Base-by-base conservation (phyloP, 2,888 invertebrate genomes). In the Xestoiulus laeticollis region DNA sequence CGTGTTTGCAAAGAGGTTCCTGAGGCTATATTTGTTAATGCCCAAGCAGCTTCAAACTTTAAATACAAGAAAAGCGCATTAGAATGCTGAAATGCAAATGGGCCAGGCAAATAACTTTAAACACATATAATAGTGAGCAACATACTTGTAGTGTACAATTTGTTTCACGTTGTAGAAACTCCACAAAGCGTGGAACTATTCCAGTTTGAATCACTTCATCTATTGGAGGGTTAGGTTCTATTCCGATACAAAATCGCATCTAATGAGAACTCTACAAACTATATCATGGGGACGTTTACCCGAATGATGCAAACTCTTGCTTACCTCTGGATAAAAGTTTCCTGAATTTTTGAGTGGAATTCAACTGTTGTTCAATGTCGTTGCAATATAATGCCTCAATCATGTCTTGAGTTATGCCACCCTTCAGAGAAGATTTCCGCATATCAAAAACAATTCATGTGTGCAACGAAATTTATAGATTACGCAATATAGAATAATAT, bases 11-110 rank as follows among this genome's bases (percentile, higher is more conserved):
- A 94, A 10, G 98, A 97, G 87, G 97, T 98, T 88, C 98, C 98
- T 89, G 96, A 96, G 14, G 98, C 98, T 91, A 99, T 99, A 92
- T 99, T 99, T 90, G 98, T 99, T 90, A 99, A 93, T 85, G 98
- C 98, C 99, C 98, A 99, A 8, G 99, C 98, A 53, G 98, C 98
- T 93, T 99, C 99, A 92, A 99, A 99, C 92, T 99, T 16, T 83
- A 3, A 38, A 83, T 2, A n/a, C 22, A 30, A 83, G 14, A 19
- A 83, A 12, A 16, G 5, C 0, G n/a, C 26, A 1, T 83, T 32
- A 83, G 32, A 26, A 30, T 14, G 83, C 6, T 38, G 6, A 38
- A 5, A 30, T 32, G 26, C 0, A 83, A 26, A 83, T 5, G 19
- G 1, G 19, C 53, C 1, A 4, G 16, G 16, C 4, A 19, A 4